Evolutionary conservation across 2,797 vertebrate species (phyloP).

Genomic region (Tragopan temminckii): DNA sequence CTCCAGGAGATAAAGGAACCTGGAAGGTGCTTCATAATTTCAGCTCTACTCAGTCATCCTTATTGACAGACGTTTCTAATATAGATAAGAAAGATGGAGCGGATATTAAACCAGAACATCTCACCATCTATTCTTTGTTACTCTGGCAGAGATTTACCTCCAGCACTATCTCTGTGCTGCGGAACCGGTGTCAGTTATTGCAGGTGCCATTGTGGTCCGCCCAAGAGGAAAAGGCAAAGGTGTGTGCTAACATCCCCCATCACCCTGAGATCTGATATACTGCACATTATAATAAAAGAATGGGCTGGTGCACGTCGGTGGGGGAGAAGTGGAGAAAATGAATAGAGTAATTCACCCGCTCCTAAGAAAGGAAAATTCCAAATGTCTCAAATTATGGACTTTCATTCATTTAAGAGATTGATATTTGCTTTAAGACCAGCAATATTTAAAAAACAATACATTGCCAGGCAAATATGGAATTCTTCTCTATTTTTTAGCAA

Average conservation of each 20-base stretch:
- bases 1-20: conserved; percentile 53
- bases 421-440: background rate
- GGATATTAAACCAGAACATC: conserved; percentile 73
- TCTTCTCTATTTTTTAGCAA: background rate
- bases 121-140: conserved; percentile 46
- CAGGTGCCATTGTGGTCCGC: background rate
- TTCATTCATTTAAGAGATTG: background rate
- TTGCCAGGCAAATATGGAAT: background rate
- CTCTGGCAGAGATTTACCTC: conserved; percentile 44
- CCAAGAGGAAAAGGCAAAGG: background rate
- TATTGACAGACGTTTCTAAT: conserved; percentile 57
- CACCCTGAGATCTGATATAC: background rate
- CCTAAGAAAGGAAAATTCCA: background rate
- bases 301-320: accelerated
- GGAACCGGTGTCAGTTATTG: conserved; percentile 45
- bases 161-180: background rate
- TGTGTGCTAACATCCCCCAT: background rate
- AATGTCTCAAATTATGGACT: background rate
- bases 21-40: conserved; percentile 17
- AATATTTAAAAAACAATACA: background rate
- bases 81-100: conserved; percentile 70
- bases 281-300: background rate
- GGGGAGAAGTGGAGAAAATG: background rate
- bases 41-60: conserved; percentile 43
- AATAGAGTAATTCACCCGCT: background rate